These are phyloP conservation scores for Barbus barbus DNA, from an alignment of 2,113 vertebrate genomes.

Conservation along the genomic window DNA sequence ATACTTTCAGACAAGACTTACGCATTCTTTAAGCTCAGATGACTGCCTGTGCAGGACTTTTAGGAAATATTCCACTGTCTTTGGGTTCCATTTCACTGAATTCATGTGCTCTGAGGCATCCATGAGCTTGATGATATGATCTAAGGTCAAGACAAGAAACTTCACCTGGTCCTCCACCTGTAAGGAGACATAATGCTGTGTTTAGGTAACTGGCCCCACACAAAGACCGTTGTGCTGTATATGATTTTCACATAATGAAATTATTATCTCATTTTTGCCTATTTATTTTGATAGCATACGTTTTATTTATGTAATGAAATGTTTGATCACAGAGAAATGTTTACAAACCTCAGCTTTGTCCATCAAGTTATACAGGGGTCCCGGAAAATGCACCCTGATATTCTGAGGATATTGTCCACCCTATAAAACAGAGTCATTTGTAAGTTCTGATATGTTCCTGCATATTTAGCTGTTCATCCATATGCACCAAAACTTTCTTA, in stretches of 20 bases:
- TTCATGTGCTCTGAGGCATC: background rate
- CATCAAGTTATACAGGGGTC: accelerated
- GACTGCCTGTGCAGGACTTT: constrained; percentile 28
- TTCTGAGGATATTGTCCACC: background rate
- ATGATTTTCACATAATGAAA: background rate
- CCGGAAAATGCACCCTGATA: background rate
- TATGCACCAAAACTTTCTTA: background rate
- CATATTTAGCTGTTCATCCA: background rate
- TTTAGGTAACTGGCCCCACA: background rate
- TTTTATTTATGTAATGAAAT: background rate
- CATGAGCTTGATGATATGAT: constrained; percentile 31
- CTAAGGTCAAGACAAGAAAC: constrained; percentile 38
- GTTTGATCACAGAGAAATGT: background rate
- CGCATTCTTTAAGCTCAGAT: constrained; percentile 43
- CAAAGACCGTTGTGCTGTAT: background rate
- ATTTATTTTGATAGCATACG: background rate
- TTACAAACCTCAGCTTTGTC: background rate
- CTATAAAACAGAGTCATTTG: constrained; percentile 25
- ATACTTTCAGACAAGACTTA: constrained; percentile 25
- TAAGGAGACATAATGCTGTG: background rate
- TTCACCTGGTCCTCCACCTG: constrained; percentile 44
- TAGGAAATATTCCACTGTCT: constrained; percentile 22
- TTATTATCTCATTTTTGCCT: no score
- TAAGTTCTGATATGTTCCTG: background rate
- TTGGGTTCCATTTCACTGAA: constrained; percentile 12